Base-by-base conservation (phyloP, 2,888 invertebrate species). In the Eugnorisma glareosa region DNA sequence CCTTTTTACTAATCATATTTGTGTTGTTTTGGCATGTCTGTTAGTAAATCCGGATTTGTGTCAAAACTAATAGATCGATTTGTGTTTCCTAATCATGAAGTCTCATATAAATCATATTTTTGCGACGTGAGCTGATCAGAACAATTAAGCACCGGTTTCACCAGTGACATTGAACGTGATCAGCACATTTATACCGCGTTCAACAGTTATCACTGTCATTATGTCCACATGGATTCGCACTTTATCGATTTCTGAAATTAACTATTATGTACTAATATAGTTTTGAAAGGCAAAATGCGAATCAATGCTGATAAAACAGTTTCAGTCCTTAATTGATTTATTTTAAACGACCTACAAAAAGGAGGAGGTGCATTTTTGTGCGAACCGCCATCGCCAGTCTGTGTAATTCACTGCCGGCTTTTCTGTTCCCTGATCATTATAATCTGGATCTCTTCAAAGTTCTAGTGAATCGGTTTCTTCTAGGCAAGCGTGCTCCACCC, bases 1-100 rank as follows among this genome's bases (percentile, higher is more conserved):
- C 3, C 48, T 74, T 70, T 64, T 75, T 67, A 82, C 78, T 82
- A 75, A 83, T 83, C 40, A 48, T 81, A 73, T 84, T 75, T 74
- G 59, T 84, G 82, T 83, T 83, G 77, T 84, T 85, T 82, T 84
- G 74, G 82, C 78, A 73, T 84, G 82, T 70, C 35, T 73, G 74
- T 82, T 43, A 21, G 24, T 81, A 72, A 84, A 77, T 77, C 24
- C 18, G 31, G 64, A 81, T 84, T 77, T 15, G 48, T 71, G 54
- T 81, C 61, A 28, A 64, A 66, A 61, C n/a, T 76, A 75, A 81
- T 73, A 21, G 5, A 59, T 48, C 54, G 31, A 43, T 70, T 54
- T 82, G 57, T 51, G 15, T 59, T 40, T 21, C 13, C 10, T 59
- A 35, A 67, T 67, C 43, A 31, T 8, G 21, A 43, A 11, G 21